Conservation (phyloP, 1,140 invertebrate genomes). For the Drosophila sucinea region DNA sequence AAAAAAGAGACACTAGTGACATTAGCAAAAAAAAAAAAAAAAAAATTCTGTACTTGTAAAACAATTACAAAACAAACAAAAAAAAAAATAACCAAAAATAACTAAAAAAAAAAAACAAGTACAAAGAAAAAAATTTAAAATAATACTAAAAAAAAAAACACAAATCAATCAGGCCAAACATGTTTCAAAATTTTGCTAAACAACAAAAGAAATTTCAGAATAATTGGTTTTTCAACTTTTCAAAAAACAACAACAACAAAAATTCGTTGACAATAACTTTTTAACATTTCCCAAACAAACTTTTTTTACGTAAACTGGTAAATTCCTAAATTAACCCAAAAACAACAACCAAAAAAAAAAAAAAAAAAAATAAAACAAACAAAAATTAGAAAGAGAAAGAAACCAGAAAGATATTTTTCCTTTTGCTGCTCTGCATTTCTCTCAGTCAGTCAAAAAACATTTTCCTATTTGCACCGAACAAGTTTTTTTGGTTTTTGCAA, state of each 20-base stretch:
- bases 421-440: neutral
- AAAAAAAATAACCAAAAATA: conserved; percentile 47
- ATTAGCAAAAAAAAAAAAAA: conserved; percentile 65
- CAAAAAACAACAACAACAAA: conserved; percentile 26
- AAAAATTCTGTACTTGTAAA: conserved; percentile 50
- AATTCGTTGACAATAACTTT: conserved; percentile 32
- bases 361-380: too few relatives aligned
- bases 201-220: conserved; percentile 39
- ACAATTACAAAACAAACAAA: conserved; percentile 53
- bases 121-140: conserved; percentile 28
- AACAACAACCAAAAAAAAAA: neutral
- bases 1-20: conserved; percentile 83
- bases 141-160: conserved; percentile 67
- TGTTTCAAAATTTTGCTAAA: conserved; percentile 82
- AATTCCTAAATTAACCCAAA: neutral
- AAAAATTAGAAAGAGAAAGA: neutral
- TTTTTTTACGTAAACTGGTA: conserved; percentile 25
- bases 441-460: neutral
- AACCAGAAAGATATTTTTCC: conserved; percentile 8
- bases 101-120: conserved; percentile 48
- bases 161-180: conserved; percentile 83
- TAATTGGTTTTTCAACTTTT: conserved; percentile 57
- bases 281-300: neutral
- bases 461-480: neutral
- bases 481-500: neutral